A percentile compares a stretch with the other conserved stretches of the same genome.
Evolutionary conservation across 2,888 invertebrate genomes (phyloP).

Genomic region (Candidula unifasciata): DNA sequence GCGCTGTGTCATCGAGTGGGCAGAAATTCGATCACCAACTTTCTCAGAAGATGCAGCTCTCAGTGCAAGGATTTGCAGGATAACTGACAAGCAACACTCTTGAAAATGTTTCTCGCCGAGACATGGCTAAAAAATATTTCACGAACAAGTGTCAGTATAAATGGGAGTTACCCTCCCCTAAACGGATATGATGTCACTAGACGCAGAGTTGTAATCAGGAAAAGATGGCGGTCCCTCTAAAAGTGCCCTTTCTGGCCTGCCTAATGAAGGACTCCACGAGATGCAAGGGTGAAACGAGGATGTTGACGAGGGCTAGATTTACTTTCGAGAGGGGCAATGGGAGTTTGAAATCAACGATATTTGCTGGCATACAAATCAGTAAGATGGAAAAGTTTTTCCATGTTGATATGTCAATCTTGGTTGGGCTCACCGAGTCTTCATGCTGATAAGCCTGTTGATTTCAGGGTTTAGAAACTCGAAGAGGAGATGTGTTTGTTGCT

Average conservation of each 20-base stretch:
- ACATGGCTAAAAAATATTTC: constrained; percentile 16
- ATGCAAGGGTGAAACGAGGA: constrained; percentile 31
- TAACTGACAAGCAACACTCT: constrained; percentile 23
- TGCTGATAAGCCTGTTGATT: background rate
- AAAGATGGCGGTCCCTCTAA: constrained; percentile 32
- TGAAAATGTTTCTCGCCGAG: constrained; percentile 24
- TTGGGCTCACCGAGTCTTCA: background rate
- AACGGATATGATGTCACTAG: constrained; percentile 35
- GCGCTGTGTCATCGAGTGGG: background rate
- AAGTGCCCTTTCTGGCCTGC: constrained; percentile 27
- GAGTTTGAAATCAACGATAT: background rate
- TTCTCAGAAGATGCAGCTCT: background rate
- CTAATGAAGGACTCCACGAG: constrained; percentile 19
- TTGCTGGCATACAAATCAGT: constrained; percentile 29
- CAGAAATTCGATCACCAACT: background rate
- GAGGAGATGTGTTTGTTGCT: background rate
- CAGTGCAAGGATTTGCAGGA: constrained; percentile 4
- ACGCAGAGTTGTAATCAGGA: constrained; percentile 24
- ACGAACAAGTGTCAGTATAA: constrained; percentile 28
- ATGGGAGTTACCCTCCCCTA: constrained; percentile 37
- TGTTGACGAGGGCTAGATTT: constrained; percentile 26
- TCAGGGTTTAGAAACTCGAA: background rate
- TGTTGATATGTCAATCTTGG: constrained; percentile 14
- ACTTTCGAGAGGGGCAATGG: constrained; percentile 17
- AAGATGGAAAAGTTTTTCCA: constrained; percentile 22